Percentiles rank a stretch among this genome's conserved stretches.
These are phyloP conservation scores for Deroptyus accipitrinus DNA, from an alignment of 2,113 vertebrate species.

Conservation along the genomic window DNA sequence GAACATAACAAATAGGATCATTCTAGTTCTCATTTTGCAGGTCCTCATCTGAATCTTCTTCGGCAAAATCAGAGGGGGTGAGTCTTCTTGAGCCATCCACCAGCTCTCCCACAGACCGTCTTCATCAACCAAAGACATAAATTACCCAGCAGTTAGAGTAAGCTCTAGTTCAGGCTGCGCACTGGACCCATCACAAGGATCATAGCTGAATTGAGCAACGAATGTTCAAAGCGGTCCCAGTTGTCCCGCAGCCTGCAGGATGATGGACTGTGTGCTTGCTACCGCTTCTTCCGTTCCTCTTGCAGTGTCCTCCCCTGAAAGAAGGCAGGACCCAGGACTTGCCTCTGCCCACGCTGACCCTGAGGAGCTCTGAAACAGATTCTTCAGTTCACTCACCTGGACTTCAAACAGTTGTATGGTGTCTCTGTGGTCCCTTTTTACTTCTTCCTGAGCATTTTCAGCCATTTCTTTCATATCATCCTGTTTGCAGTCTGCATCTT, in stretches of 20 bases:
- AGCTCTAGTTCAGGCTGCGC: neutral
- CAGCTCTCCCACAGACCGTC: neutral
- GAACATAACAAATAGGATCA: neutral
- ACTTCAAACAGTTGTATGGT: neutral
- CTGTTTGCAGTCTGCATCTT: slow-evolving; percentile 80
- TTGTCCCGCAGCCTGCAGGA: neutral
- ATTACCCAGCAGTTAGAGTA: neutral
- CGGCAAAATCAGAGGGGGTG: neutral
- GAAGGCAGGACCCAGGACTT: neutral
- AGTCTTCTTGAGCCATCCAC: neutral
- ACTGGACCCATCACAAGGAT: neutral
- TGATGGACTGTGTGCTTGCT: neutral
- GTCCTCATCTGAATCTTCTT: neutral
- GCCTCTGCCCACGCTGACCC: neutral
- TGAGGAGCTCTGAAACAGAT: neutral
- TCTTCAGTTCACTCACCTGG: neutral
- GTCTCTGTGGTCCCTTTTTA: neutral
- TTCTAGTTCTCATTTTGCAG: neutral
- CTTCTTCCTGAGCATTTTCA: slow-evolving; percentile 49
- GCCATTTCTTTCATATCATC: slow-evolving; percentile 81
- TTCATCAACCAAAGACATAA: neutral
- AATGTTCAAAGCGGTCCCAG: accelerated
- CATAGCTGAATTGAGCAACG: neutral
- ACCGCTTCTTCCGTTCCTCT: neutral
- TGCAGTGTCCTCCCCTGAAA: neutral